phyloP scores from a whole-genome alignment of 2,888 invertebrate species.

The Tortricodes alternella region DNA sequence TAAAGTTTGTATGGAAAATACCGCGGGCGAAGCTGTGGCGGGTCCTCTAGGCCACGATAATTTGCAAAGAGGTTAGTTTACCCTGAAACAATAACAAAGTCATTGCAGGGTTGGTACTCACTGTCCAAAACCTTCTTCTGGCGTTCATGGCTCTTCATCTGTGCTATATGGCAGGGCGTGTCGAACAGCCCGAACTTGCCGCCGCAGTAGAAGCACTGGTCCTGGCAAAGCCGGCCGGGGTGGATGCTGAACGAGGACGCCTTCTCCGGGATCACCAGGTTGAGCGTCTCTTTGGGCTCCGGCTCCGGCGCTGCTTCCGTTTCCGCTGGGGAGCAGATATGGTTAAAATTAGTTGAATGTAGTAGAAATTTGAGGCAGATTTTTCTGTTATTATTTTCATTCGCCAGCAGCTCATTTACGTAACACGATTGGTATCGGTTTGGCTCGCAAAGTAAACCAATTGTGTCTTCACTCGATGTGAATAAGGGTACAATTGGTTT shows the following conservation, averaged over 20 bases:
- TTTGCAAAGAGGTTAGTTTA: too few species aligned
- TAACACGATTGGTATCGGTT: too few species aligned
- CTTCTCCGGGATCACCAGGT: slow-evolving; percentile 93
- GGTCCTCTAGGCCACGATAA: too few species aligned
- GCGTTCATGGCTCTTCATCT: slow-evolving; percentile 91
- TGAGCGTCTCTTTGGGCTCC: slow-evolving; percentile 79
- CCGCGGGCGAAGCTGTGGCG: too few species aligned
- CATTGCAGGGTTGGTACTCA: slow-evolving; percentile 62
- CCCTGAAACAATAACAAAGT: background rate
- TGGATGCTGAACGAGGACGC: slow-evolving; percentile 94
- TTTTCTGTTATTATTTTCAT: too few species aligned
- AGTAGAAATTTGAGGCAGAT: too few species aligned
- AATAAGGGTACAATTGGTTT: too few species aligned
- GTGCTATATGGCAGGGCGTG: slow-evolving; percentile 93
- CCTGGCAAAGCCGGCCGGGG: slow-evolving; percentile 90
- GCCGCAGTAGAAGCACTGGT: slow-evolving; percentile 93
- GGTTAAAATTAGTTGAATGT: too few species aligned
- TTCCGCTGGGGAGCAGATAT: slow-evolving; percentile 43
- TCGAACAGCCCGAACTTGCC: slow-evolving; percentile 94
- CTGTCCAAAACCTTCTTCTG: slow-evolving; percentile 90
- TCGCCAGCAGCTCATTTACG: too few species aligned
- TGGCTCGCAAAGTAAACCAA: too few species aligned
- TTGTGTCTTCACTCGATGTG: too few species aligned
- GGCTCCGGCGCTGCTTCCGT: slow-evolving; percentile 66
- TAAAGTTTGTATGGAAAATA: too few species aligned